Evolutionary conservation across 2,797 vertebrate genomes (phyloP), one percentile per base, ranked within the genome.

Genomic region (Natrix natrix): DNA sequence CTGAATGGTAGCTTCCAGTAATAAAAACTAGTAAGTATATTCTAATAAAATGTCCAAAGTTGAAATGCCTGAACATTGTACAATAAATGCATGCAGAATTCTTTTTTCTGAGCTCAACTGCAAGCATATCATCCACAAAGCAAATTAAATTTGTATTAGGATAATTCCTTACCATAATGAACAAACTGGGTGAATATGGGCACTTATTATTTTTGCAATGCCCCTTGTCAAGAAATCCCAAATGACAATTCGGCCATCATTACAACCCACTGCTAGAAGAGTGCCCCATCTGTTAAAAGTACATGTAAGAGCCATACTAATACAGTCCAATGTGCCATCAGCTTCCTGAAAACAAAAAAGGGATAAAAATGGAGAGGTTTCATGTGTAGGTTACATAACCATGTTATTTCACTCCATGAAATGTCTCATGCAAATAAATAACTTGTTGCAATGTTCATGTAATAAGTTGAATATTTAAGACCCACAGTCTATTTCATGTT

Each of bases 261-360:
- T 99, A 97, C 99, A 99, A 94, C 99, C 99, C 88, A 99, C 99
- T 0, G 99, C 99, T 32, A 99, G 98, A 96, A 99, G 97, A 0
- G 99, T 99, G n/a, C 99, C 99, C 99, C 99, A 99, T 90, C 99
- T 98, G 96, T 99, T 99, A 96, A 99, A 99, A 96, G 99, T 99
- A 97, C 99, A 99, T 22, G 99, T 99, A 94, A 99, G 98, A 90
- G 99, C 99, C 99, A 99, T 99, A 96, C 99, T 99, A 97, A 99
- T 99, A 89, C 99, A 99, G 96, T 99, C 99, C 98, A 99, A 98
- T 0, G 99, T 99, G 87, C 99, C 99, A 98, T 99, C 99, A 1
- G 99, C 99, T 97, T 99, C 99, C 99, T 99, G 93, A 88, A 96
- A 94, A 90, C 86, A 74, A 93, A 96, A 90, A 78, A 3, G 93